Base-by-base conservation (phyloP, 2,113 vertebrate species). In the Scartelaos histophorus region DNA sequence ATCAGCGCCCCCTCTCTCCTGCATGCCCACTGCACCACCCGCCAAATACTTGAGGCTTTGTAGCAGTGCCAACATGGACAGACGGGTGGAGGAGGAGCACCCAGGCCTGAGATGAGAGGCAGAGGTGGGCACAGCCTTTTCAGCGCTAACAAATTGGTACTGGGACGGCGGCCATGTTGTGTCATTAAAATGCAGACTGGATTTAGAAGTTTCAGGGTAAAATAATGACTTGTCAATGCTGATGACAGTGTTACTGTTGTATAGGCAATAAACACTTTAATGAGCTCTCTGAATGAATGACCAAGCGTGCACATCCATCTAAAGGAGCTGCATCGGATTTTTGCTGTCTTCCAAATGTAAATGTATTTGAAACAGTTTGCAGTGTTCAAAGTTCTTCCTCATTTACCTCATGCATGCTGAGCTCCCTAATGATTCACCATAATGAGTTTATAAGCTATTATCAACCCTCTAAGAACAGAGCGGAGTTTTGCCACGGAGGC, bases 41-140 rank as follows among this genome's bases (percentile, higher is more conserved):
- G 92, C 90, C 92, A 93, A 89, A 80, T 82, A 82, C 79, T 89
- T 74, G 74, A 70, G 78, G 73, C 83, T 92, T 91, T 93, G 83
- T 92, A 91, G 86, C 83, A 10, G 66, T 91, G 91, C 88, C 91
- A 93, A 86, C 81, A 79, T 70, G 79, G 82, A 80, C 86, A 92
- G 87, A 90, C 82, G 85, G 89, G 67, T 67, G 77, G 76, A 84
- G 88, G 85, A 89, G 88, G 87, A 84, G 87, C 78, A 70, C 58
- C 73, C 54, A 73, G 87, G 85, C 71, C 74, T 70, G 80, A 75
- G 87, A 67, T 76, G 75, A 85, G 73, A 80, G 73, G 76, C 75
- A 78, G 53, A 66, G 65, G 71, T 3, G 17, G 70, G 71, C 60
- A 46, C 43, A 79, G 71, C 68, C 72, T 69, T 76, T 77, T 71